Base-by-base conservation (phyloP, 2,888 invertebrate species). In the Lampropteryx suffumata region DNA sequence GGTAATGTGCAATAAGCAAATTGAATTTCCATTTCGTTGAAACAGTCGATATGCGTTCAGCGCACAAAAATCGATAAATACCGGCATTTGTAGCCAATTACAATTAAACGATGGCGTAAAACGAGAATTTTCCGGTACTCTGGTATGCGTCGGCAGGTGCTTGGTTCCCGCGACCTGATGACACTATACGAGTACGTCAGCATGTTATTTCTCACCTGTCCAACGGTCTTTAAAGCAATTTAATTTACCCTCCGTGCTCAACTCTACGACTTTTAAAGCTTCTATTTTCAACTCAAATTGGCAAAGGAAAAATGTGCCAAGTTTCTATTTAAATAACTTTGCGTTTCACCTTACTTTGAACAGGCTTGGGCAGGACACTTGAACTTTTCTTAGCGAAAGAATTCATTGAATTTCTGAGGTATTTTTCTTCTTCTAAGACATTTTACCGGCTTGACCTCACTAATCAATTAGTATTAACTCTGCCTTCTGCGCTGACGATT, bases 161-260 rank as follows among this genome's bases (percentile, higher is more conserved):
- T 49, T 51, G 69, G 71, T 78, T 87, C 86, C 73, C 86, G 86
- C 83, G 59, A 14, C 28, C 43, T 35, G 44, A 50, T 45, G 43
- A 49, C 47, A 45, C 57, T 45, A 24, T 6, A 63, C 65, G 67
- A 72, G 69, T 68, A 59, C 69, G 71, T 78, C 81, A 82, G 76
- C 79, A 73, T 78, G 73, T 76, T 79, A 79, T 79, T 77, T 62
- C 70, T 69, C 81, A 82, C 77, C 82, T 82, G 83, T 59, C 63
- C 65, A 67, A 65, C 68, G 62, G 66, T 63, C 61, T 60, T 66
- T 55, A 58, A 57, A 37, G 50, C 63, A 42, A 57, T 65, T 55
- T 55, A 46, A 48, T 39, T 41, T 55, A 58, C 49, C 47, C 12
- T 33, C 7, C 10, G 35, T 13, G 10, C 26, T 24, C 12, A 21